Evolutionary conservation across 2,888 invertebrate species (phyloP), one percentile per base, ranked within the genome.

Genomic region (Drosophila seclusa): DNA sequence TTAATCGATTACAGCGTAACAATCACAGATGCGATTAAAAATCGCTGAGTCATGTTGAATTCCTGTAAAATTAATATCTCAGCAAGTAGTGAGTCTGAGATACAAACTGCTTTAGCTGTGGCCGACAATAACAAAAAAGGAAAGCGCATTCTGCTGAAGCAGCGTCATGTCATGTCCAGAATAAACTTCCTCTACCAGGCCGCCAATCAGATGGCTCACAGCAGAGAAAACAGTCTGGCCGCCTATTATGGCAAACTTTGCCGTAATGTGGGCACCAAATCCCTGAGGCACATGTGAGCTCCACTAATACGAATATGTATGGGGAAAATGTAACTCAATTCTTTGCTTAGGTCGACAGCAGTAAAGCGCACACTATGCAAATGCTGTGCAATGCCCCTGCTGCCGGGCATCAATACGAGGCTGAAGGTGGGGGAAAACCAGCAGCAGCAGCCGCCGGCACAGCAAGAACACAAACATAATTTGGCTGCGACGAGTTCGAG

Each of bases 101-200:
- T 18, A 38, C 2, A 50, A 45, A 0, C 8, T 27, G 1, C 5
- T 49, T 3, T 6, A 27, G 29, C 0, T 27, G 80, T 83, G 82
- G 40, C 36, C 3, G 78, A 67, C 54, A 75, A 45, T 4, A 45
- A 73, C 34, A 78, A 70, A n/a, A 85, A 88, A 8, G 48, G 50
- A 11, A 83, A 77, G 11, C 66, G 68, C 2, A 83, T 86, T 52
- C 7, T 65, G 3, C 18, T 82, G 7, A 48, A 68, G 7, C 90
- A 90, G 49, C 74, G 75, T 4, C 76, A 74, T 13, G 72, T 74
- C 4, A 73, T 68, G 48, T 83, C 81, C 10, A 79, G 90, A 27
- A 93, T 93, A 90, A 93, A 93, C 61, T 93, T 92, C 40, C 77
- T 93, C 0, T 93, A 92, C 68, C 93, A 93, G 76, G 93, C 93